Percentiles rank a stretch among this genome's conserved stretches.
phyloP scores from a whole-genome alignment of 35 echinoderm and acorn worm species.

The Acanthaster planci region DNA sequence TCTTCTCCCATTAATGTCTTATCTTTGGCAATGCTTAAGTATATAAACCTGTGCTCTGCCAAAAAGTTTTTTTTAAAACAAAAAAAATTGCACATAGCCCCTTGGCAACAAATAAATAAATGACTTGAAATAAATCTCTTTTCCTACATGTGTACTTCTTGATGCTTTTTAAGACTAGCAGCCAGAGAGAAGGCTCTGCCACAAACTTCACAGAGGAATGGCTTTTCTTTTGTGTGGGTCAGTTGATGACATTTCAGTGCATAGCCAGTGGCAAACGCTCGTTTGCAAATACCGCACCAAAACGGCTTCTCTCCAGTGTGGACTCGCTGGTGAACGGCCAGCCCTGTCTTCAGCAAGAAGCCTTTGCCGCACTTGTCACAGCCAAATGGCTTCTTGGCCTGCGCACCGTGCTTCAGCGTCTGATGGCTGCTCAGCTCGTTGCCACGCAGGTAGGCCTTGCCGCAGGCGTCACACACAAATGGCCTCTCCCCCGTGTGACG shows the following conservation, averaged over 20 bases:
- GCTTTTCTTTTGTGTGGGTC: constrained; percentile 10
- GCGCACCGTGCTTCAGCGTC: neutral
- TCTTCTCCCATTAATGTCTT: no score
- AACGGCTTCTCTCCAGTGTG: constrained; percentile 33
- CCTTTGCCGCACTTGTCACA: constrained; percentile 30
- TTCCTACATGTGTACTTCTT: neutral
- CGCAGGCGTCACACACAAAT: neutral
- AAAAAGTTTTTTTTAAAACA: no score
- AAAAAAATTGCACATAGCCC: no score
- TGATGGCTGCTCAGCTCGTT: neutral
- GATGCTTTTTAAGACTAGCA: constrained; percentile 5
- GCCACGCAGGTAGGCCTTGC: neutral
- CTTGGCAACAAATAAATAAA: no score
- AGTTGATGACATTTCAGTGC: constrained; percentile 4
- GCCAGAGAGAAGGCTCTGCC: constrained; percentile 19
- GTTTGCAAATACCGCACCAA: constrained; percentile 23
- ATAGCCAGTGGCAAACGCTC: neutral
- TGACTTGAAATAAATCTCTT: constrained; percentile 8
- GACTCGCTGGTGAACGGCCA: neutral
- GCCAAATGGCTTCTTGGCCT: neutral
- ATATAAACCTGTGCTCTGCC: no score
- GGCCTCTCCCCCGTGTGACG: constrained; percentile 3
- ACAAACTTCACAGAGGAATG: constrained; percentile 31
- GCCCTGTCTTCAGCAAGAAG: neutral
- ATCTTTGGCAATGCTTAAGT: no score